These are phyloP conservation scores for Erebia ligea DNA, from an alignment of 2,888 invertebrate genomes.

Conservation along the genomic window DNA sequence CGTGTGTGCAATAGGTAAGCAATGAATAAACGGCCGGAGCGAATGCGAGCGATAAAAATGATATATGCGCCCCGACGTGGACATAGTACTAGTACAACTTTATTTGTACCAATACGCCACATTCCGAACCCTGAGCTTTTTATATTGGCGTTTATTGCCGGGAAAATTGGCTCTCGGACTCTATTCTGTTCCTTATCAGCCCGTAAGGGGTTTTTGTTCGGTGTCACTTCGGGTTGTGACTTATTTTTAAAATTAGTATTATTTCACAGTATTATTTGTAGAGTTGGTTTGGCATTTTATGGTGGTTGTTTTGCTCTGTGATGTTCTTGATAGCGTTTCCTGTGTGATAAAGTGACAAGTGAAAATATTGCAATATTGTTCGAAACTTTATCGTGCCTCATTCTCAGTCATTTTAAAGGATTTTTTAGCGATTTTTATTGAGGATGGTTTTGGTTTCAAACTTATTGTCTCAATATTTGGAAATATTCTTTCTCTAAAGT, in stretches of 20 bases:
- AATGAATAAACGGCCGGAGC: slow-evolving; percentile 78
- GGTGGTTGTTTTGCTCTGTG: neutral
- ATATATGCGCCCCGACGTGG: slow-evolving; percentile 75
- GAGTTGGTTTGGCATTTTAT: slow-evolving; percentile 6
- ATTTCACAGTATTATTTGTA: slow-evolving; percentile 34
- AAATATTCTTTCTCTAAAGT: neutral
- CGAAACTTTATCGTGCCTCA: neutral
- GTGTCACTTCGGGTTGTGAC: slow-evolving; percentile 38
- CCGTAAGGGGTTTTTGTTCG: slow-evolving; percentile 37
- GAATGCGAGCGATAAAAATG: slow-evolving; percentile 82
- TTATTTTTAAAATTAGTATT: slow-evolving; percentile 39
- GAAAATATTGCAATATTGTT: slow-evolving; percentile 1
- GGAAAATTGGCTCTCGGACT: slow-evolving; percentile 45
- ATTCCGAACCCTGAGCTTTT: slow-evolving; percentile 47
- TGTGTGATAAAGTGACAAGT: slow-evolving; percentile 2
- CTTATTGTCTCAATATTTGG: neutral
- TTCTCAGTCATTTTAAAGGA: neutral
- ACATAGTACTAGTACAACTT: slow-evolving; percentile 67
- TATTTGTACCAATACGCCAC: slow-evolving; percentile 70
- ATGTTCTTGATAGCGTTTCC: neutral
- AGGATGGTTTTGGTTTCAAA: neutral
- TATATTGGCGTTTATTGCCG: slow-evolving; percentile 47
- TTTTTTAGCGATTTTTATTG: neutral
- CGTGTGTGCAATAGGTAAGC: slow-evolving; percentile 80
- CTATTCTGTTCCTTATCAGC: slow-evolving; percentile 44